Evolutionary conservation across 2,797 vertebrate genomes (phyloP).

Genomic region (Melanotaenia nigrans): DNA sequence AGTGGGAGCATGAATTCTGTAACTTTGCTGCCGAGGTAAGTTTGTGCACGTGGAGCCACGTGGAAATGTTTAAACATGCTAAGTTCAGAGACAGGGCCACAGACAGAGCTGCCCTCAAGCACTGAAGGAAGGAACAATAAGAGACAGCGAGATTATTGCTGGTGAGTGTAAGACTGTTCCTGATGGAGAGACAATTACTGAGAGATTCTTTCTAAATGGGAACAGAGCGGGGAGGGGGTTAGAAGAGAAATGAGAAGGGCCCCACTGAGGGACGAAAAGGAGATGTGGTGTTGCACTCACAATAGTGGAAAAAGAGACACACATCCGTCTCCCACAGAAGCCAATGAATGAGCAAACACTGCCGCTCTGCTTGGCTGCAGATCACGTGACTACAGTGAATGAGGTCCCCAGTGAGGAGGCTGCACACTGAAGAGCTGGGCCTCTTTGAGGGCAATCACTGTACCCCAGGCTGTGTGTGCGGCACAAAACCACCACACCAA

Average conservation of each 20-base stretch:
- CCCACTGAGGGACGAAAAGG: slow-evolving; percentile 27
- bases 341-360: slow-evolving; percentile 51
- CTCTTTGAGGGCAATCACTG: slow-evolving; percentile 49
- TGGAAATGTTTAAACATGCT: slow-evolving; percentile 54
- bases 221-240: slow-evolving; percentile 13
- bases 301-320: slow-evolving; percentile 33
- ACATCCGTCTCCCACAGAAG: slow-evolving; percentile 69
- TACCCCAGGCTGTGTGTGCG: slow-evolving; percentile 26
- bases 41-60: slow-evolving; percentile 47
- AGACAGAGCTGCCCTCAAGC: slow-evolving; percentile 46
- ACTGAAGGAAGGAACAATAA: slow-evolving; percentile 27
- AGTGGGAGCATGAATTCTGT: slow-evolving; percentile 5
- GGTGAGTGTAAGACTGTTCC: slow-evolving; percentile 20
- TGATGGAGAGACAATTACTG: slow-evolving; percentile 40
- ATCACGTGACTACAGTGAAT: slow-evolving; percentile 56
- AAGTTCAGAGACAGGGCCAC: slow-evolving; percentile 59
- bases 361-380: slow-evolving; percentile 47
- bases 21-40: slow-evolving; percentile 22
- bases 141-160: slow-evolving; percentile 29
- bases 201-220: slow-evolving; percentile 19
- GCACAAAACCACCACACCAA: slow-evolving; percentile 31
- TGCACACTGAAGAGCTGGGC: slow-evolving; percentile 47
- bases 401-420: slow-evolving; percentile 55
- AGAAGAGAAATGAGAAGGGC: slow-evolving; percentile 31
- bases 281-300: slow-evolving; percentile 26